Conservation (phyloP, 1,140 invertebrate genomes). For the Phymastichus coffea region DNA sequence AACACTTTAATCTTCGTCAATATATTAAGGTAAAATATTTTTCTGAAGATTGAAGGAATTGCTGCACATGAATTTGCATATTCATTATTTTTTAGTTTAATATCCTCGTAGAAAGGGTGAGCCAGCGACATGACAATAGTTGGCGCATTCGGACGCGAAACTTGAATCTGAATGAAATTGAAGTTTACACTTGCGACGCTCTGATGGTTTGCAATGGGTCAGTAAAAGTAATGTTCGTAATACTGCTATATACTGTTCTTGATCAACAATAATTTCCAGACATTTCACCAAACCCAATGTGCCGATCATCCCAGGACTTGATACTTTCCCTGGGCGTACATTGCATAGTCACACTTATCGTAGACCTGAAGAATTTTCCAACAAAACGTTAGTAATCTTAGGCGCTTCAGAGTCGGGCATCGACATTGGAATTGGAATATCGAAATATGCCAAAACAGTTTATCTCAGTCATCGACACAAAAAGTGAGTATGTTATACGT, state of each 20-base stretch:
- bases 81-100: constrained; percentile 46
- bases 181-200: constrained; percentile 57
- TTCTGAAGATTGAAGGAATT: too few relatives aligned
- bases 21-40: constrained; percentile 62
- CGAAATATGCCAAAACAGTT: too few relatives aligned
- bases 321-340: constrained; percentile 60
- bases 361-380: constrained; percentile 57
- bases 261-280: constrained; percentile 44
- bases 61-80: too few relatives aligned
- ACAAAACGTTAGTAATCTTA: constrained; percentile 65
- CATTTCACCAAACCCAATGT: constrained; percentile 65
- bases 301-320: constrained; percentile 60
- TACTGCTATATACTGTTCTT: background rate
- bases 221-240: constrained; percentile 1
- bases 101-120: constrained; percentile 43
- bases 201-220: constrained; percentile 69
- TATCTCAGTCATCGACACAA: too few relatives aligned
- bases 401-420: too few relatives aligned
- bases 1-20: constrained; percentile 57
- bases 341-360: constrained; percentile 72
- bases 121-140: background rate
- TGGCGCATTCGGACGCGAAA: constrained; percentile 52
- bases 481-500: too few relatives aligned
- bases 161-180: constrained; percentile 44
- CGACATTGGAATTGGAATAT: too few relatives aligned